Conservation (phyloP, 2,797 vertebrate species). For the Chlorospingus semifuscus region DNA sequence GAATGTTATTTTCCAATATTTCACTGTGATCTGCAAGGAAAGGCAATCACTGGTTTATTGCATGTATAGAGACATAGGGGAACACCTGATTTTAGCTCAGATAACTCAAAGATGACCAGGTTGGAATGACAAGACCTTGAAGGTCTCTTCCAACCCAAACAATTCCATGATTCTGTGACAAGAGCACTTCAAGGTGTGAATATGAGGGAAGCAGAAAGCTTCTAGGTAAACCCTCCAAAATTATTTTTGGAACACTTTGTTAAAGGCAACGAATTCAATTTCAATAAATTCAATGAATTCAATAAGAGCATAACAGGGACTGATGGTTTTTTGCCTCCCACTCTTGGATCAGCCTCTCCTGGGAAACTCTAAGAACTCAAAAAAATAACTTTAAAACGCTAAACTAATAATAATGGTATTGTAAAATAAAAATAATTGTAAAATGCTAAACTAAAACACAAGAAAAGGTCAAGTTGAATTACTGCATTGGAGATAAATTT, state of each 20-base stretch:
- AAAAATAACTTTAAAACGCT: neutral
- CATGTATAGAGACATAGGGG: no score
- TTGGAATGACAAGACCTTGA: neutral
- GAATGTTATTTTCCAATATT: neutral
- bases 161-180: neutral
- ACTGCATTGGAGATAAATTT: neutral
- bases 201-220: neutral
- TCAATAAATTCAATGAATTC: neutral
- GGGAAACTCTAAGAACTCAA: neutral
- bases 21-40: neutral
- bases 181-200: neutral
- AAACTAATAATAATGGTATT: neutral
- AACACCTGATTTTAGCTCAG: neutral
- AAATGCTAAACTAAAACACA: neutral
- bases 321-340: neutral
- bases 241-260: neutral
- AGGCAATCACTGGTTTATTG: neutral
- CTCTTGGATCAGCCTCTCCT: neutral
- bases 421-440: neutral
- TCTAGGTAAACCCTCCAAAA: neutral
- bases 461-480: neutral
- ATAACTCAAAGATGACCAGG: neutral
- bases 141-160: neutral
- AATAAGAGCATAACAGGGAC: neutral
- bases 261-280: neutral